Evolutionary conservation across 2,888 invertebrate genomes (phyloP), one percentile per base, ranked within the genome.

Genomic region (Herminia tarsipennalis): DNA sequence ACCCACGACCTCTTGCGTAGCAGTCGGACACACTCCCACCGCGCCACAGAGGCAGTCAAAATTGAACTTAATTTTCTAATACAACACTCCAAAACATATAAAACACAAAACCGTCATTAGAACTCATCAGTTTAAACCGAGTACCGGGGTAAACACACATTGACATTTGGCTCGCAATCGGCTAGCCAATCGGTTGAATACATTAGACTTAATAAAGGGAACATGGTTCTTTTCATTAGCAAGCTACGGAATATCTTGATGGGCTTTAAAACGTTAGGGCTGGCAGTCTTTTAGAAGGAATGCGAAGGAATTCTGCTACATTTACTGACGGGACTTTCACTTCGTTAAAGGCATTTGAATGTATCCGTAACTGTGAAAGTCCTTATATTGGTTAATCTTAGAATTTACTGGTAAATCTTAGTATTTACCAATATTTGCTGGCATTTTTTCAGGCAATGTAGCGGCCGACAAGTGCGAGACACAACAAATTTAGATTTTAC

Each of bases 121-220:
- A 56, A 58, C 48, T 56, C 70, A 59, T 66, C 65, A 57, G 44
- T 39, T 45, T 71, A 42, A 53, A 54, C 27, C 41, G 43, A 41
- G 53, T 21, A 55, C 62, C 65, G 62, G 50, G 61, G 61, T 62
- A 64, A 64, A 67, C 59, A 58, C 56, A 69, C 73, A 70, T 60
- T 86, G 88, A 88, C 88, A 88, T 88, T 88, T 85, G 77, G 72
- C 73, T 61, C 40, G 55, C 72, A 82, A 87, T 87, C 87, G 50
- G 58, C 76, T 78, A 77, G 77, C 70, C 65, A 76, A 86, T 88
- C 88, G 58, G 56, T 65, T 81, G 90, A 81, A 89, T 89, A 88
- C 85, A 89, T 90, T 89, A 89, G 83, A 77, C 81, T 86, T 90
- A 88, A 90, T 90, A 90, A 89, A 88, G 86, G 77, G 75, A 76